Evolutionary conservation across 2,888 invertebrate genomes (phyloP), one percentile per base, ranked within the genome.

Genomic region (Oscheius sp.): DNA sequence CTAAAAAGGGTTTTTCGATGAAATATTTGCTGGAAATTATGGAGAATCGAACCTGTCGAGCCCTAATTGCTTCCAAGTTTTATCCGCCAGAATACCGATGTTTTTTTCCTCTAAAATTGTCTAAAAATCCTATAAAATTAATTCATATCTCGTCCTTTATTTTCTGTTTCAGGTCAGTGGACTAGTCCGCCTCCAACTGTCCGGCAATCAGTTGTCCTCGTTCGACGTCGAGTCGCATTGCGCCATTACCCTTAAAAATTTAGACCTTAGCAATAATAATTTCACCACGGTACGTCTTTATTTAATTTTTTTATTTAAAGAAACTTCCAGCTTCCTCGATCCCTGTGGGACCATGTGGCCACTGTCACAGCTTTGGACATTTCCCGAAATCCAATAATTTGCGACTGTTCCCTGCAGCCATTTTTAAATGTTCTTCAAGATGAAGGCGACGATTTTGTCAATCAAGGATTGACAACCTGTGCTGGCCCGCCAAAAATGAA

Each of bases 401-500:
- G 71, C 16, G 52, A 61, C 61, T 71, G 71, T 29, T n/a, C 49
- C 21, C 45, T 71, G 21, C 23, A 71, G 43, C 61, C 61, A 13
- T 27, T 71, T 23, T 12, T 61, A 5, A 29, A 71, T 2, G 52
- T 71, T 18, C 52, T 49, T 13, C 12, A 29, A 16, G 25, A 16
- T 7, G 71, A 71, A 5, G 46, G 27, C 5, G 29, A 59, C 52
- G 71, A 71, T 23, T 71, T 71, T 16, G 21, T 71, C 18, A 71
- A 71, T 25, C 71, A 71, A 18, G 71, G 63, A n/a, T 49, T 52
- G 29, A 71, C 71, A 3, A 25, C 9, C 9, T 71, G 71, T 21
- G 71, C 71, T 46, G 49, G 21, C 9, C 71, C 71, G 16, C 52
- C 21, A n/a, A 6, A 16, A 12, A 23, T 71, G 18, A 49, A 61